Percentiles rank a stretch among this genome's conserved stretches.
phyloP scores from a whole-genome alignment of 2,888 invertebrate genomes.

The Tipula vernalis region DNA sequence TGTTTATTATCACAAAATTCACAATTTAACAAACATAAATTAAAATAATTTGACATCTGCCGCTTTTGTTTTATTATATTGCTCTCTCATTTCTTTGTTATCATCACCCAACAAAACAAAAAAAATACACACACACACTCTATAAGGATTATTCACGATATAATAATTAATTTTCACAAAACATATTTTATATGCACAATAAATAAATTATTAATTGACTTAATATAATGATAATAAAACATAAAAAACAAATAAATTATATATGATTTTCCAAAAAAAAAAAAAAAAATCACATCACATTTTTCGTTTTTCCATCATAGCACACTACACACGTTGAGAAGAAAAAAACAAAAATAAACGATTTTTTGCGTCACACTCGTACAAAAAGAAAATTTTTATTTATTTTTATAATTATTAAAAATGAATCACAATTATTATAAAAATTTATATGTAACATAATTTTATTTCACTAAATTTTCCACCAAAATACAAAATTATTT shows the following conservation, averaged over 20 bases:
- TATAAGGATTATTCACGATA: not conserved
- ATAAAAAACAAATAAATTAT: not conserved
- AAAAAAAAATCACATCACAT: not conserved
- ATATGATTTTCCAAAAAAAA: not conserved
- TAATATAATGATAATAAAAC: not conserved
- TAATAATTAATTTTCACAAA: not conserved
- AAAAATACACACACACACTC: not conserved
- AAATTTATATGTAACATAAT: not conserved
- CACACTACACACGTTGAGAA: not conserved
- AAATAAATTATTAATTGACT: not conserved
- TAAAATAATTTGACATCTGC: conserved; percentile 11
- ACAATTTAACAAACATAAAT: not conserved
- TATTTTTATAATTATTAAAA: not conserved
- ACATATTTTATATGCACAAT: not conserved
- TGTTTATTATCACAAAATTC: conserved; percentile 7
- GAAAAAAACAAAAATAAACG: not conserved
- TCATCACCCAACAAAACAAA: not conserved
- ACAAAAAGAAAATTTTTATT: not conserved
- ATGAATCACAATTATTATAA: not conserved
- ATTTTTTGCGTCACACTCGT: conserved; percentile 5
- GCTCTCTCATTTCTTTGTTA: conserved; percentile 10
- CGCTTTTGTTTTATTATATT: conserved; percentile 9
- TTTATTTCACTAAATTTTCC: not conserved
- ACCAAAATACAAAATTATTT: not conserved
- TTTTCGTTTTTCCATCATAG: not conserved